Evolutionary conservation across 1,140 invertebrate genomes (phyloP), one percentile per base, ranked within the genome.

Genomic region (Microplitis mediator): DNA sequence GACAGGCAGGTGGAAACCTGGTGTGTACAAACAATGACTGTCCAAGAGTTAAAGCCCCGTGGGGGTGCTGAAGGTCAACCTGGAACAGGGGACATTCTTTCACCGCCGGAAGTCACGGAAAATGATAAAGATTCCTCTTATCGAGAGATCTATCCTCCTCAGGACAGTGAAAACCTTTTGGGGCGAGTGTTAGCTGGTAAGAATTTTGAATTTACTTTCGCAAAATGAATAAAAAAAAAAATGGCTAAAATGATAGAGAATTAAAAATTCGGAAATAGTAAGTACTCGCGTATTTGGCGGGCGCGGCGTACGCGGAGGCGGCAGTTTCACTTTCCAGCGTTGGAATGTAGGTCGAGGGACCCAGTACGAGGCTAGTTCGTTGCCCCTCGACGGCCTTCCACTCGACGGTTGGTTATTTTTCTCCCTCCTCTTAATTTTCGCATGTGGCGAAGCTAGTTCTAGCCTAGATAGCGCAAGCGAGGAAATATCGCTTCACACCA

Each of bases 271-370:
- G 60, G 60, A 36, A 62, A 62, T 16, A 14, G 35, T 45, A 6
- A 50, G 36, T 64, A 23, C 23, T 23, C 23, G 23, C 23, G 23
- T 23, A 2, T 6, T 13, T 79, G 31, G 60, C 70, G 73, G 76
- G 72, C 69, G 71, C 54, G 45, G 45, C 54, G 71, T 72, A 73
- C 74, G 71, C 74, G 74, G 74, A 76, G 74, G 82, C 82, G 80
- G 79, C 80, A 83, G 85, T 87, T 88, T 87, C 87, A 88, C 87
- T 87, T 88, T 87, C 85, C 82, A 86, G 82, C 84, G 79, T 77
- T 80, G 83, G 84, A 87, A 87, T 86, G 86, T 86, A 85, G 86
- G 85, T 87, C 86, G 83, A 80, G 80, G 83, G 81, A 82, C 81
- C 85, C 85, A 81, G 83, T 86, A 85, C 83, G 86, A 87, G 85